phyloP scores from a whole-genome alignment of 2,888 invertebrate species.

The Hedychridium roseum region DNA sequence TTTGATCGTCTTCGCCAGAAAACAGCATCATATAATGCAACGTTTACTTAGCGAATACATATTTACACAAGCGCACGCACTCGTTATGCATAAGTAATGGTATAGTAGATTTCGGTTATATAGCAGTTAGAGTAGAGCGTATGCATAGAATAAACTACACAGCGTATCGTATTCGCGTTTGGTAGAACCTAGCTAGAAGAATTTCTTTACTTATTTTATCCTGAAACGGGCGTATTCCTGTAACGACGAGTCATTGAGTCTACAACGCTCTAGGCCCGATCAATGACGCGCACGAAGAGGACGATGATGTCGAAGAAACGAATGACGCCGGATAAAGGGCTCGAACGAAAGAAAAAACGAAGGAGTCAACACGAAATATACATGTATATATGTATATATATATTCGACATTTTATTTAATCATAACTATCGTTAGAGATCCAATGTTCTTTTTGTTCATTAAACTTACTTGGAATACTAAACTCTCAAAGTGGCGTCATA shows the following conservation, averaged over 20 bases:
- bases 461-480: constrained; percentile 51
- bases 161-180: constrained; percentile 52
- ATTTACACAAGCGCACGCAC: constrained; percentile 37
- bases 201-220: no score
- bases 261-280: constrained; percentile 46
- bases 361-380: constrained; percentile 56
- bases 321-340: not conserved
- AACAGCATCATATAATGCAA: no score
- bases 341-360: constrained; percentile 17
- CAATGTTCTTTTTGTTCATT: constrained; percentile 42
- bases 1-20: constrained; percentile 52
- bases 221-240: constrained; percentile 35
- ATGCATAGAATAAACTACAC: constrained; percentile 56
- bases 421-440: constrained; percentile 57
- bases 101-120: constrained; percentile 57
- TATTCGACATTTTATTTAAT: constrained; percentile 41
- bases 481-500: constrained; percentile 58
- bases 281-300: constrained; percentile 29
- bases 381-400: constrained; percentile 41
- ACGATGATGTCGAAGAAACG: constrained; percentile 7
- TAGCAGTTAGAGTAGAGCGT: constrained; percentile 52
- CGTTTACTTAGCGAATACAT: constrained; percentile 2
- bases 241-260: constrained; percentile 34
- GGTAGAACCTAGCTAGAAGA: constrained; percentile 49
- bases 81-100: constrained; percentile 57